Percentiles rank a stretch among this genome's conserved stretches.
Conservation (phyloP, 2,113 vertebrate genomes). For the Corvus hawaiiensis region DNA sequence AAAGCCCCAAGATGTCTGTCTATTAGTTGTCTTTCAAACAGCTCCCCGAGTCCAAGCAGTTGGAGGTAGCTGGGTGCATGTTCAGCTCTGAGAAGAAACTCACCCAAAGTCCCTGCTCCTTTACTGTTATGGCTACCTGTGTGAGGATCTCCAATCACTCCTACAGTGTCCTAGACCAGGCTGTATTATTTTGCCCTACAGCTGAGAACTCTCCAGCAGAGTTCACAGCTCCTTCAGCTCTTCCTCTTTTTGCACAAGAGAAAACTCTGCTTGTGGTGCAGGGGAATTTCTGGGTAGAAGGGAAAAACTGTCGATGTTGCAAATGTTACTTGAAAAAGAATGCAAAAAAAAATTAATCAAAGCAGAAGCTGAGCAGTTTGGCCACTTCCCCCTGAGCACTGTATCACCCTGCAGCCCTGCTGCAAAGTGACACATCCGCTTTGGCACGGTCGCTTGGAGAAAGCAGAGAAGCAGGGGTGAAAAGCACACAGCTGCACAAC, state of each 20-base stretch:
- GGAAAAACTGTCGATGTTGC: constrained; percentile 1
- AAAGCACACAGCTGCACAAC: not conserved
- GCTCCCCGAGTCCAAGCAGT: not conserved
- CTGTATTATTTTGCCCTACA: not conserved
- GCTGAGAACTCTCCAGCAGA: not conserved
- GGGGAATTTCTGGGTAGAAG: constrained; percentile 15
- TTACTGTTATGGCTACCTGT: not conserved
- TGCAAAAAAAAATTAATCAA: not conserved
- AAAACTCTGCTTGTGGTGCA: not conserved
- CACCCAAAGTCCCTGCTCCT: not conserved
- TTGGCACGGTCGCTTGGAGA: not conserved
- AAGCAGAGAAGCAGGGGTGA: not conserved
- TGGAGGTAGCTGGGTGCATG: not conserved
- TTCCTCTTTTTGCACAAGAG: constrained; percentile 6
- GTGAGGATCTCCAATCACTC: not conserved
- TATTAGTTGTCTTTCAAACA: not conserved
- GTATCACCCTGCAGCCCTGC: not conserved
- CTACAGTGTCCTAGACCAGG: not conserved
- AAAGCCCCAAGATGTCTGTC: not conserved
- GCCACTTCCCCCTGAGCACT: not conserved
- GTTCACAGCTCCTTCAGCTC: not conserved
- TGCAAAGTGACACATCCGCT: constrained; percentile 14
- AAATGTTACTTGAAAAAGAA: constrained; percentile 27
- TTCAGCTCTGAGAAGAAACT: not conserved
- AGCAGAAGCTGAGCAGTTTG: constrained; percentile 35